Base-by-base conservation (phyloP, 2,113 vertebrate genomes). In the Syrrhaptes paradoxus region DNA sequence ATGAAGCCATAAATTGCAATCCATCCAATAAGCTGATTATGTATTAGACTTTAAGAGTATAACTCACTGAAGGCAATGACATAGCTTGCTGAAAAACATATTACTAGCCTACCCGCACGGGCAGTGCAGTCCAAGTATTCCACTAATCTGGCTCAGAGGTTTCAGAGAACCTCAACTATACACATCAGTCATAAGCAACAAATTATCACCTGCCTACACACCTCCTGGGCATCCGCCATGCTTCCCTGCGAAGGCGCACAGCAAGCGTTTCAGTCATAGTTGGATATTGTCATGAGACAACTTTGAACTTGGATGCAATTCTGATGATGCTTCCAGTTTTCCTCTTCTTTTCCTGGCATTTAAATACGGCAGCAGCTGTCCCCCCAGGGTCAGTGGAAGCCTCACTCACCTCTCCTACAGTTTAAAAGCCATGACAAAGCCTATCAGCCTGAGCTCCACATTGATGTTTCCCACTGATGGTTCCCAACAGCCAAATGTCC, bases 21-120 rank as follows among this genome's bases (percentile, higher is more conserved):
- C 58, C 41, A 51, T 84, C 77, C 95, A 81, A 74, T 88, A 92
- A 93, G 88, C 24, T 81, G 79, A 90, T 94, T 84, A 84, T 8
- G 36, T 45, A 77, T 65, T 29, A 63, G 75, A 72, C 77, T 91
- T 73, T 61, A 80, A 45, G 79, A 71, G 48, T 34, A 19, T 81
- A 94, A 96, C 31, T 86, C 87, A 72, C 28, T 41, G 34, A 93
- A 83, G 52, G 88, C 52, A 95, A 92, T 77, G 81, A 73, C 85
- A 89, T 49, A 62, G 74, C 54, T 73, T 87, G 91, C 71, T 85
- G 38, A 86, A 90, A 92, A 80, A 88, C 68, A 29, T 15, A 13
- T 46, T 86, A 90, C 73, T 29, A 92, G 73, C 38, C 93, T 51
- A 71, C 28, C 34, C 1, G 6, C 5, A 1, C 7, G 1, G 32